Percentiles rank a stretch among this genome's conserved stretches.
These are phyloP conservation scores for Synanthedon andrenaeformis DNA, from an alignment of 2,888 invertebrate species.

Conservation along the genomic window DNA sequence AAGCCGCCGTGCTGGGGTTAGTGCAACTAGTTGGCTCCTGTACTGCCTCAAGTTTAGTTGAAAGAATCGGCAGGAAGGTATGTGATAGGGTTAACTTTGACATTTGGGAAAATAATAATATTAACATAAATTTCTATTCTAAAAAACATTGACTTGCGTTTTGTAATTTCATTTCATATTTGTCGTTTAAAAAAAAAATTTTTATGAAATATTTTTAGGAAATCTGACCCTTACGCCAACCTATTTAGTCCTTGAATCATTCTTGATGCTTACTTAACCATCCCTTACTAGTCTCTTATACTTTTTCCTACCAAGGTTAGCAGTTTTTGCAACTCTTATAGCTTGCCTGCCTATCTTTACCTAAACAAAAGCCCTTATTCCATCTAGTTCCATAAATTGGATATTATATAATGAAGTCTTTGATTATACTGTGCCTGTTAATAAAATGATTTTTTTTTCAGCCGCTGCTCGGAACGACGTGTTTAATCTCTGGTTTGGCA, in stretches of 20 bases:
- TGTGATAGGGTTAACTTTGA: not conserved
- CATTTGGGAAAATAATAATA: no score
- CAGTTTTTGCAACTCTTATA: not conserved
- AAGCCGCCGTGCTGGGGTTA: constrained; percentile 43
- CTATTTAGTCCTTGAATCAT: no score
- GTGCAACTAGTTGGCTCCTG: constrained; percentile 54
- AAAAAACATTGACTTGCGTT: not conserved
- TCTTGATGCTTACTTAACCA: no score
- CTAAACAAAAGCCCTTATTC: no score
- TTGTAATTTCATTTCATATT: not conserved
- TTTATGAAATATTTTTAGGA: not conserved
- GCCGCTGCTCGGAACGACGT: constrained; percentile 49
- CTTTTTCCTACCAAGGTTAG: no score
- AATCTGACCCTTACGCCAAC: no score
- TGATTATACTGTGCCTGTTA: no score
- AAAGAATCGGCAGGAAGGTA: constrained; percentile 56
- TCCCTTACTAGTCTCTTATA: no score
- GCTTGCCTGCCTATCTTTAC: not conserved
- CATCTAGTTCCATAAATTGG: no score
- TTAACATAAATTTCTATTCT: not conserved
- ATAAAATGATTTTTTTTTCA: constrained; percentile 12
- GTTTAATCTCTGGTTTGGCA: constrained; percentile 46
- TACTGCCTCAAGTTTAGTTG: constrained; percentile 51
- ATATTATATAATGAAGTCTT: no score
- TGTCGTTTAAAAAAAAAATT: not conserved